Base-by-base conservation (phyloP, 2,888 invertebrate species). In the Sinotaia quadrata region DNA sequence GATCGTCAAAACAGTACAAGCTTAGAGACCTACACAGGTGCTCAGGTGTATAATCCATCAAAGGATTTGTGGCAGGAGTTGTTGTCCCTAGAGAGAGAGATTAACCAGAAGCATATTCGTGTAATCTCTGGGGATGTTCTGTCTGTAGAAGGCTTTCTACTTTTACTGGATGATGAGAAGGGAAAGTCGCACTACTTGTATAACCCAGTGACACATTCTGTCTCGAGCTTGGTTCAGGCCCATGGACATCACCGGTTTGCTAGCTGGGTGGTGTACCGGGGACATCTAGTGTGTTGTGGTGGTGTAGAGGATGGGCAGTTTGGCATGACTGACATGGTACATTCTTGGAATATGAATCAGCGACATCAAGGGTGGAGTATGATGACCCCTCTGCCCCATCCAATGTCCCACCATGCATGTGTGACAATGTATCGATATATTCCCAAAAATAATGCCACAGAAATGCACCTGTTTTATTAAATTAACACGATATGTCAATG, bases 161-260 rank as follows among this genome's bases (percentile, higher is more conserved):
- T 71, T 15, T 47, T 67, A 12, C 24, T 68, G 24, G 54, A 68
- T 21, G 68, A 71, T 15, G 57, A 60, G 12, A 33, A 33, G 0
- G 68, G 71, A 34, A 63, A 68, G n/a, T 47, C 57, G n/a, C 51
- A 59, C n/a, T 31, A 68, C 21, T 18, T 68, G n/a, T 71, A 68
- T 60, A 71, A 71, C 52, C 71, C 71, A 1, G 54, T 71, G 10
- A 63, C 71, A 8, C 58, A 60, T 29, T 49, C 60, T 4, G 24
- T 56, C 33, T 34, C 34, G 5, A 54, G 37, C 18, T 37, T 71
- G 34, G 54, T 71, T 21, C 58, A 52, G 18, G 68, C 67, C 2
- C 71, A 71, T 49, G 71, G 71, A n/a, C 60, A 71, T 33, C 71
- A 71, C 54, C 54, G 58, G 15, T 68, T 63, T 37, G 67, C 58